These are phyloP conservation scores for Tribolium madens DNA, from an alignment of 1,140 invertebrate genomes.

Conservation along the genomic window DNA sequence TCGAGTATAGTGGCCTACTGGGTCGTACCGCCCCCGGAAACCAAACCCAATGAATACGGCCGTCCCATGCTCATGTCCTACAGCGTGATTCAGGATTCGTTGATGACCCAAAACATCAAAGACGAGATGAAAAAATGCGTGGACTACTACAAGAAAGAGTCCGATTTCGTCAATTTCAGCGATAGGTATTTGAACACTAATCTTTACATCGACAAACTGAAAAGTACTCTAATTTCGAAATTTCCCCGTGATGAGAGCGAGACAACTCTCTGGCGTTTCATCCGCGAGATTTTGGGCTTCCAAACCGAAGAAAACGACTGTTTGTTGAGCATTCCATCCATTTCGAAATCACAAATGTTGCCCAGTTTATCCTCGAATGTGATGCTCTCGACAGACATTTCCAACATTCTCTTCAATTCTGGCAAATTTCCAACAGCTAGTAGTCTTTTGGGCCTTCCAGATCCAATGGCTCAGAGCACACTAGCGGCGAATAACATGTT, in stretches of 20 bases:
- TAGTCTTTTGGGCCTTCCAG: conserved; percentile 71
- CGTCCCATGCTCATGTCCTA: conserved; percentile 91
- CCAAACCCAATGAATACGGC: conserved; percentile 90
- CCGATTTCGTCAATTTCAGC: conserved; percentile 83
- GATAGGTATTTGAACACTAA: conserved; percentile 79
- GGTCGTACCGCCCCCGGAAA: conserved; percentile 94
- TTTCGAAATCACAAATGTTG: conserved; percentile 65
- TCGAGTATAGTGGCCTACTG: conserved; percentile 90
- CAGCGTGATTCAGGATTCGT: conserved; percentile 84
- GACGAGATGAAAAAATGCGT: conserved; percentile 88
- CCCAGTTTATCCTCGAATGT: conserved; percentile 67
- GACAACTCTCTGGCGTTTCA: conserved; percentile 74
- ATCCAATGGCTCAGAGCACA: conserved; percentile 77
- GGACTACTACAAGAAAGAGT: conserved; percentile 85
- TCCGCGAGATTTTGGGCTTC: conserved; percentile 70
- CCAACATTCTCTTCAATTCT: conserved; percentile 72
- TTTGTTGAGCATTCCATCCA: conserved; percentile 69
- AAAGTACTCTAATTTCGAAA: conserved; percentile 74
- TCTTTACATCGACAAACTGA: conserved; percentile 84
- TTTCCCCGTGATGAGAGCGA: conserved; percentile 77
- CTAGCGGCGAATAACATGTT: conserved; percentile 78
- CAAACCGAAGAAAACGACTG: conserved; percentile 70
- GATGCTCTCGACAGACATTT: conserved; percentile 73
- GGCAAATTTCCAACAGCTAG: conserved; percentile 72
- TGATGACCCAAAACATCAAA: conserved; percentile 84